These are phyloP conservation scores for Halcyon malimbica DNA, from an alignment of 2,113 vertebrate species.

Conservation along the genomic window DNA sequence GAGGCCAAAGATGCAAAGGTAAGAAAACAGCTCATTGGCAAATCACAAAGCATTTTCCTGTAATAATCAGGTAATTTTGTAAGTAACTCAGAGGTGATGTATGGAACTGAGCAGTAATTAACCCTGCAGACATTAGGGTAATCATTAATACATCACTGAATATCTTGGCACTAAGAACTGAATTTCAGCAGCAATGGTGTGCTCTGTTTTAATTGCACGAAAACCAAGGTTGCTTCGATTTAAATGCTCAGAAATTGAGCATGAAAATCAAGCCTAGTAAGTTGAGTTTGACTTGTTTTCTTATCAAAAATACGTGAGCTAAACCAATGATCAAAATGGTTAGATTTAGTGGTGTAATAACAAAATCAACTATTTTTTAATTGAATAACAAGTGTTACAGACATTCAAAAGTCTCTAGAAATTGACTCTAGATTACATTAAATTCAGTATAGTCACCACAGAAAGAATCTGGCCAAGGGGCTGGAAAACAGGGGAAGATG, in stretches of 20 bases:
- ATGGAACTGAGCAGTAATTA: neutral
- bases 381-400: neutral
- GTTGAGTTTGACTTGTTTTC: neutral
- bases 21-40: neutral
- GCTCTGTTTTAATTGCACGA: neutral
- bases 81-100: neutral
- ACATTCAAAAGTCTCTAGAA: neutral
- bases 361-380: neutral
- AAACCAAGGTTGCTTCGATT: neutral
- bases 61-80: conserved; percentile 2
- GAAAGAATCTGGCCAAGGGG: neutral
- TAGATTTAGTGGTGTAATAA: neutral
- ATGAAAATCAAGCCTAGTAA: neutral
- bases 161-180: neutral
- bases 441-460: neutral
- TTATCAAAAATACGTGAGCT: neutral
- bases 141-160: neutral
- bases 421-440: neutral
- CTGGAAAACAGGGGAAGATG: neutral
- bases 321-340: neutral
- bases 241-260: neutral
- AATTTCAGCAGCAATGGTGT: neutral
- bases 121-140: neutral
- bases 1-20: neutral
- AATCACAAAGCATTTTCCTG: conserved; percentile 3